These are phyloP conservation scores for Radopholus similis DNA, from an alignment of 1,140 invertebrate species.

Conservation along the genomic window DNA sequence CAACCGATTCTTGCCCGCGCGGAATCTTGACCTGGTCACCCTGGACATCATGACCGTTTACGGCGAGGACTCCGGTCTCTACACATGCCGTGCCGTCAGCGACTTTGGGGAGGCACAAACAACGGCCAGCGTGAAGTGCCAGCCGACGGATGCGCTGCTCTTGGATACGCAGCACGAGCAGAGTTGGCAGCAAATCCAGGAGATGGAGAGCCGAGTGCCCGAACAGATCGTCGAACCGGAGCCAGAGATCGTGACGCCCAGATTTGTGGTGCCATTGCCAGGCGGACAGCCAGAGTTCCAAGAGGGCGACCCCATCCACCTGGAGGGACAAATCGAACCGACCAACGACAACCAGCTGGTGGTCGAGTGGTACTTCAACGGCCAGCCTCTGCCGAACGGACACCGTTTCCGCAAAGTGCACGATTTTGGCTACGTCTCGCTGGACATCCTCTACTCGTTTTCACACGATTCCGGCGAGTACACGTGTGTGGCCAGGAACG, in stretches of 20 bases:
- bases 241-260: slow-evolving; percentile 66
- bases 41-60: slow-evolving; percentile 90
- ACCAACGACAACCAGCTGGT: slow-evolving; percentile 87
- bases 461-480: slow-evolving; percentile 80
- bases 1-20: slow-evolving; percentile 80
- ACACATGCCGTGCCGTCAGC: slow-evolving; percentile 88
- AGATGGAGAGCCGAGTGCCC: slow-evolving; percentile 76
- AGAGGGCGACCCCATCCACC: slow-evolving; percentile 84
- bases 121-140: slow-evolving; percentile 78
- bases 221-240: slow-evolving; percentile 63
- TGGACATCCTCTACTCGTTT: slow-evolving; percentile 81
- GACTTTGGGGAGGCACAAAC: slow-evolving; percentile 84
- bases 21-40: slow-evolving; percentile 95
- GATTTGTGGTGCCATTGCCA: slow-evolving; percentile 67
- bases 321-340: slow-evolving; percentile 89
- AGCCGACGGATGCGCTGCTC: slow-evolving; percentile 74
- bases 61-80: slow-evolving; percentile 85
- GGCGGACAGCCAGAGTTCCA: slow-evolving; percentile 36
- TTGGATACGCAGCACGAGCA: slow-evolving; percentile 80
- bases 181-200: slow-evolving; percentile 79
- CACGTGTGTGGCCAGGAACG: slow-evolving; percentile 67
- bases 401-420: slow-evolving; percentile 81
- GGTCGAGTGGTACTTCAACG: slow-evolving; percentile 89
- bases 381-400: slow-evolving; percentile 78
- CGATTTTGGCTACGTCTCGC: slow-evolving; percentile 77